A percentile compares a stretch with the other conserved stretches of the same genome.
These are phyloP conservation scores for Charina bottae DNA, from an alignment of 2,113 vertebrate genomes.

Conservation along the genomic window DNA sequence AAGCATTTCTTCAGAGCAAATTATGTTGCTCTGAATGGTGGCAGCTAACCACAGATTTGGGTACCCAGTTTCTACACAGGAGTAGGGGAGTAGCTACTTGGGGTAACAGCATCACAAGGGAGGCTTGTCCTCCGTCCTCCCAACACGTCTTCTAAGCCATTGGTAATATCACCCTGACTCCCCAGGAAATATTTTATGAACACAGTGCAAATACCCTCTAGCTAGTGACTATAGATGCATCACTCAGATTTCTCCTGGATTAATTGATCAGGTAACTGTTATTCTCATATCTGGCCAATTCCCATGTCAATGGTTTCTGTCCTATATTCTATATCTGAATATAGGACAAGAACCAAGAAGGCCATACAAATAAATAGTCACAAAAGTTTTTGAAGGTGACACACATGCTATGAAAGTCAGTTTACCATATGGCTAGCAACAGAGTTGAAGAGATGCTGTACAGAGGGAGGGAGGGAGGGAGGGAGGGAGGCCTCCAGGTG, in stretches of 20 bases:
- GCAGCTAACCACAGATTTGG: background rate
- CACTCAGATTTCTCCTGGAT: background rate
- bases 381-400: background rate
- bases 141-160: background rate
- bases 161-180: background rate
- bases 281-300: background rate
- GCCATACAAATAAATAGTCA: background rate
- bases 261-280: background rate
- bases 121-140: background rate
- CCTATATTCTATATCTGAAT: background rate
- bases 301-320: background rate
- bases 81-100: background rate
- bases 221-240: background rate
- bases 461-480: background rate
- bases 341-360: background rate
- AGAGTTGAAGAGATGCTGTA: background rate
- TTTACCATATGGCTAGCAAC: background rate
- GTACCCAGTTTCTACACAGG: background rate
- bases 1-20: slow-evolving; percentile 25
- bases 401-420: background rate
- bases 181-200: background rate
- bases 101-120: background rate
- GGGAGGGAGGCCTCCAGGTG: too few relatives aligned
- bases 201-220: background rate
- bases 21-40: background rate